These are phyloP conservation scores for Eretmocerus hayati DNA, from an alignment of 2,888 invertebrate species.

Conservation along the genomic window DNA sequence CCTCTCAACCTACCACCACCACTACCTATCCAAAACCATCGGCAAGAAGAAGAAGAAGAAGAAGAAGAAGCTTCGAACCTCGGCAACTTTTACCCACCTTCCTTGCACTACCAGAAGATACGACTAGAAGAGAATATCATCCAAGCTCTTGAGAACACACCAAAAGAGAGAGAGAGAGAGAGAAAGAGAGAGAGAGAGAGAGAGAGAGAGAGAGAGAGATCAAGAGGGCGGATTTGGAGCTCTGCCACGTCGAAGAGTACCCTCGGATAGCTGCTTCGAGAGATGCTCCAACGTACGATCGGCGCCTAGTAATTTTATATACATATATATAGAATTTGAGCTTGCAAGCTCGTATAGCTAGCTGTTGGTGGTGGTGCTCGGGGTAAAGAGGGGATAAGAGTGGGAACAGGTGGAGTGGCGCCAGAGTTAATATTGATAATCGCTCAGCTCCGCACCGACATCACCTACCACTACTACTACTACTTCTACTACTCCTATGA, in stretches of 20 bases:
- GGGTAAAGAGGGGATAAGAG: constrained; percentile 25
- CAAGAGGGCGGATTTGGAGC: constrained; percentile 40
- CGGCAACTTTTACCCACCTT: no score
- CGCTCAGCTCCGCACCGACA: constrained; percentile 21
- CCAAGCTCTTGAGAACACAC: no score
- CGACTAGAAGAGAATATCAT: no score
- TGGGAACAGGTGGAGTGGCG: constrained; percentile 39
- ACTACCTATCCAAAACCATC: no score
- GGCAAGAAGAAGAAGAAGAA: no score
- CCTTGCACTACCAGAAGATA: no score
- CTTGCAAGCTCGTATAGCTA: no score
- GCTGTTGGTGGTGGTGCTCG: background rate
- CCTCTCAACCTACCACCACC: no score
- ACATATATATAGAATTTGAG: constrained; percentile 24
- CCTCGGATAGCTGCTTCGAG: constrained; percentile 37
- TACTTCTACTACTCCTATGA: no score
- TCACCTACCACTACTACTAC: background rate
- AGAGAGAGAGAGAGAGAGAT: constrained; percentile 3
- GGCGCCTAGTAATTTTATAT: constrained; percentile 45
- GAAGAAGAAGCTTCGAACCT: no score
- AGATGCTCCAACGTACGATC: constrained; percentile 45
- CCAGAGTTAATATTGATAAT: constrained; percentile 45
- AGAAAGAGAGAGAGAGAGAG: constrained; percentile 10
- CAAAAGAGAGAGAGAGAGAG: constrained; percentile 6
- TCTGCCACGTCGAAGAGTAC: constrained; percentile 37